Base-by-base conservation (phyloP, 2,888 invertebrate species). In the Mesorhabditis belari region DNA sequence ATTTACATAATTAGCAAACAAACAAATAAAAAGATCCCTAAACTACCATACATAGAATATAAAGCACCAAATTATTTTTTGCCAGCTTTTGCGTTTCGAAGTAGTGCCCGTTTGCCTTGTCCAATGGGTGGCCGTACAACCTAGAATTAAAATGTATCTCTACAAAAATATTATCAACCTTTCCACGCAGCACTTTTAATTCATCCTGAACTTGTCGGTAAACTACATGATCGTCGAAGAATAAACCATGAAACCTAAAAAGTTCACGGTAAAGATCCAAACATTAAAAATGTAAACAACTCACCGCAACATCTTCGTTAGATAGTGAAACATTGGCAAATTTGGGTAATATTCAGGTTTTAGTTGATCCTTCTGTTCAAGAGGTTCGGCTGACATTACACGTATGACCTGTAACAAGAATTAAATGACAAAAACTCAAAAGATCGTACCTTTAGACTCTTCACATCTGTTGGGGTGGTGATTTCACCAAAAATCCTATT, bases 291-390 rank as follows among this genome's bases (percentile, higher is more conserved):
- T 35, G 44, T n/a, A n/a, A n/a, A 35, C 12, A n/a, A 17, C 44
- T 17, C n/a, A 3, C 24, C 71, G 67, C 24, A 79, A 66, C 74
- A 79, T 75, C 67, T 79, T 79, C n/a, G 77, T 76, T 21, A 79
- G 63, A 59, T 79, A 80, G 63, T 79, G 79, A 63, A 79, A 80
- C 79, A 79, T 79, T 29, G 79, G 79, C 53, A 71, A 64, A 59
- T 79, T 79, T 44, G 79, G 79, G 62, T 73, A 79, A 66, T 79
- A 79, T 51, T 74, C 62, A 2, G 70, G 71, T 23, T 67, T 70
- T 19, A 73, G 71, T 55, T 77, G 76, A 49, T 79, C 77, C 53
- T 68, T 64, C 26, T 65, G 65, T 58, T 74, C 74, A 52, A 64
- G 65, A n/a, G 79, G 79, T 60, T 79, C 77, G 21, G 73, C 70